Conservation (phyloP, 2,888 invertebrate species). For the Plebejus melissa region DNA sequence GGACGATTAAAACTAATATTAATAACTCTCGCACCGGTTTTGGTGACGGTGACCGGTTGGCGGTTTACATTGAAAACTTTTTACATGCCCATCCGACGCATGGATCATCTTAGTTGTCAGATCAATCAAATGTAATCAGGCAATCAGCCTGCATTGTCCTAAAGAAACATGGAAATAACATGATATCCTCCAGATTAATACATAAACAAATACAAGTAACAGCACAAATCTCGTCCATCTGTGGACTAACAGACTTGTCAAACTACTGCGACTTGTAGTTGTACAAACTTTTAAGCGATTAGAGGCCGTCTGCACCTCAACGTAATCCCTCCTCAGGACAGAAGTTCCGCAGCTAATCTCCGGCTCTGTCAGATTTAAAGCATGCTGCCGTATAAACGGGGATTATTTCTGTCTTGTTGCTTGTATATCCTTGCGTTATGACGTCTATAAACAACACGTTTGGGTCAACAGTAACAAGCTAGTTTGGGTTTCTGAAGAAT, state of each 20-base stretch:
- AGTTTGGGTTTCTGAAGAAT: background rate
- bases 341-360: conserved; percentile 16
- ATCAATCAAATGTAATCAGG: no score
- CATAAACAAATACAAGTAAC: background rate
- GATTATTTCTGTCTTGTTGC: conserved; percentile 4
- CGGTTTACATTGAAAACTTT: no score
- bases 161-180: no score
- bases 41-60: no score
- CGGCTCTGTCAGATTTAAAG: conserved; percentile 16
- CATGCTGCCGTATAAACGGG: conserved; percentile 8
- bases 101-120: no score
- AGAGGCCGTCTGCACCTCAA: background rate
- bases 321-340: conserved; percentile 15
- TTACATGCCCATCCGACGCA: no score
- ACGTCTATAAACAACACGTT: background rate
- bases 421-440: background rate
- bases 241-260: background rate
- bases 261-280: background rate
- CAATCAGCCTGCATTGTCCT: no score
- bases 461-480: background rate
- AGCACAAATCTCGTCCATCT: background rate
- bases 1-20: no score
- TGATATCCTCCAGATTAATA: no score
- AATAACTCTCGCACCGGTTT: no score
- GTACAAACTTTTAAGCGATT: conserved; percentile 23